phyloP scores from a whole-genome alignment of 2,113 vertebrate genomes.

The Taurulus bubalis region DNA sequence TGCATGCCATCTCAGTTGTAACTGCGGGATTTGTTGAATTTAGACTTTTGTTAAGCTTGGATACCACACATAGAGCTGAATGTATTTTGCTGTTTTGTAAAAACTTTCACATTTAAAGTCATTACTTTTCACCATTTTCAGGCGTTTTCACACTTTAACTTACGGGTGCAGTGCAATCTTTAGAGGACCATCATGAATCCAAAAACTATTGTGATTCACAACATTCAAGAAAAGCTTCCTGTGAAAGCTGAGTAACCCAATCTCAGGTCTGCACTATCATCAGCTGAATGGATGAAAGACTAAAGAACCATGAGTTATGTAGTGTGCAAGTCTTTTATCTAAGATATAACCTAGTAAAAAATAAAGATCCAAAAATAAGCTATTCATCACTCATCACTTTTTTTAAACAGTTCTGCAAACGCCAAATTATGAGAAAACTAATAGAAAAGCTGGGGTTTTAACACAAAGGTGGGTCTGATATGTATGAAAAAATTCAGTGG shows the following conservation, averaged over 20 bases:
- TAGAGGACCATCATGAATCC: slow-evolving; percentile 1
- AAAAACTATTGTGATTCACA: slow-evolving; percentile 4
- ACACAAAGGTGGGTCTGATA: neutral
- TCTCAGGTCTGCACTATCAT: slow-evolving; percentile 10
- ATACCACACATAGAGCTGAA: neutral
- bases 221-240: neutral
- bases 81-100: neutral
- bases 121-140: neutral
- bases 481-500: neutral
- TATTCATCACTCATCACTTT: slow-evolving; percentile 7
- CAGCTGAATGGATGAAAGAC: slow-evolving; percentile 9
- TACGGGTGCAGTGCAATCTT: neutral
- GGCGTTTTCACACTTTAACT: neutral
- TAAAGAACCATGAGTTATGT: neutral
- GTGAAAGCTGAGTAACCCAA: slow-evolving; percentile 1
- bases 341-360: slow-evolving; percentile 8
- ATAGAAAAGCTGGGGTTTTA: neutral
- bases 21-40: slow-evolving; percentile 14
- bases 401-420: neutral
- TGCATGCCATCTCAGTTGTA: slow-evolving; percentile 15
- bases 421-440: neutral
- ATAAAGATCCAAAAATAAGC: slow-evolving; percentile 1
- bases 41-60: slow-evolving; percentile 17
- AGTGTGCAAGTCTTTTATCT: slow-evolving; percentile 1
- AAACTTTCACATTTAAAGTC: neutral